Conservation (phyloP, 2,797 vertebrate genomes). For the Petrocephalus schoutedeni region DNA sequence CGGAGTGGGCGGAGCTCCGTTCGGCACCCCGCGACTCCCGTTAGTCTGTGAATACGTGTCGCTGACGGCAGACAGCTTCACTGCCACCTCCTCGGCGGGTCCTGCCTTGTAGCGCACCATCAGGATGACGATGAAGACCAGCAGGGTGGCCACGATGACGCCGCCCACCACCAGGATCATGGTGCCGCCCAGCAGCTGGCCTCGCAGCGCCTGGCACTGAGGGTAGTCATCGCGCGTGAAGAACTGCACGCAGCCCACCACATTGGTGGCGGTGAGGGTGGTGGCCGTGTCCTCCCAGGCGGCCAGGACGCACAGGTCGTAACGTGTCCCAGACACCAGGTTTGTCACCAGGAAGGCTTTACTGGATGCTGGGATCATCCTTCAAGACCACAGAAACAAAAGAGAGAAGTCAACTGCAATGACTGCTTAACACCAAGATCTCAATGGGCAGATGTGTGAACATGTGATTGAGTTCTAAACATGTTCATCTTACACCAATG, state of each 20-base stretch:
- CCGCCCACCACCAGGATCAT: conserved; percentile 92
- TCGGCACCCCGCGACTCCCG: conserved; percentile 60
- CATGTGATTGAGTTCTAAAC: neutral
- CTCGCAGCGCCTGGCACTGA: conserved; percentile 80
- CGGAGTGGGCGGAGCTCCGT: conserved; percentile 58
- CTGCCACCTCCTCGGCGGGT: conserved; percentile 31
- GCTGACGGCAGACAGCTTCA: conserved; percentile 70
- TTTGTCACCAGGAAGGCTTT: conserved; percentile 87
- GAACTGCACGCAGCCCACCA: conserved; percentile 85
- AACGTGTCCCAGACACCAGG: conserved; percentile 81
- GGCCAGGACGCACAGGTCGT: conserved; percentile 86
- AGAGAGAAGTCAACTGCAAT: conserved; percentile 25
- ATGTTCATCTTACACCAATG: neutral
- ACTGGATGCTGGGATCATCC: conserved; percentile 90
- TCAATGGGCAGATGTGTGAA: neutral
- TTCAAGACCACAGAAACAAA: conserved; percentile 41
- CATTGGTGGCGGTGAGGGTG: conserved; percentile 83
- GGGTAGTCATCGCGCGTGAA: conserved; percentile 81
- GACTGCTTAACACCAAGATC: neutral
- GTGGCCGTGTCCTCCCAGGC: conserved; percentile 91
- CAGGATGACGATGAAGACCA: conserved; percentile 86
- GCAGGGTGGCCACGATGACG: conserved; percentile 81
- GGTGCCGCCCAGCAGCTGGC: conserved; percentile 84
- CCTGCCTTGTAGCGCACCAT: conserved; percentile 84
- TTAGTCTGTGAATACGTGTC: conserved; percentile 82